Base-by-base conservation (phyloP, 1,140 invertebrate species). In the Phocides pigmalion region DNA sequence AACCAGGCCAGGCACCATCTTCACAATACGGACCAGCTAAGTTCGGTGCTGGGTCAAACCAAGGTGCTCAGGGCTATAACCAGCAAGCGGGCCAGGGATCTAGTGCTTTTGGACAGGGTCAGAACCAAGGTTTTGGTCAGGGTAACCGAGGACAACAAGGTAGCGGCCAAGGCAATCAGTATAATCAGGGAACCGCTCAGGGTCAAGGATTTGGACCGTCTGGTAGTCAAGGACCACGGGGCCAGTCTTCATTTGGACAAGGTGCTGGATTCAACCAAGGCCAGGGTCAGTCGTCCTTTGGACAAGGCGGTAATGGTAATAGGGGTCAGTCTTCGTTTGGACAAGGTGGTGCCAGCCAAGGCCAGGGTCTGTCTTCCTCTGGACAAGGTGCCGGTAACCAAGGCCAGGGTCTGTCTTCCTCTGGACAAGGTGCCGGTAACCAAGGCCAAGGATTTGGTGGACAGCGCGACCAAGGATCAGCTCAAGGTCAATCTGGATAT, bases 401-500 rank as follows among this genome's bases (percentile, higher is more conserved):
- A 64, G 65, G 65, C 35, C 19, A 47, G 15, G 50, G 25, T 44
- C 51, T 41, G 14, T 51, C 62, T 49, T 19, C 22, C 4, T 58
- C 44, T 17, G 53, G 39, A 42, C 42, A 62, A 28, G 16, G 14
- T 49, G 25, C 14, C 11, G 54, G 3, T 39, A 56, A 14, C 4
- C 28, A 61, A 17, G 51, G 47, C 4, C 58, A 62, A 54, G 50
- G 25, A 15, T 46, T 51, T 39, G 25, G 25, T 17, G 59, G 41
- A 35, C 59, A 53, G 19, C 35, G 22, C 3, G 12, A 9, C 37
- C 63, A 66, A 39, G 39, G 59, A 16, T 39, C 35, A 42, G 51
- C n/a, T 15, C 44, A 44, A 49, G 59, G 56, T 47, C 39, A 41
- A 32, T 62, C 50, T 25, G 80, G 80, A 25, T 80, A 82, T 15